A percentile compares a stretch with the other conserved stretches of the same genome.
phyloP scores from a whole-genome alignment of 2,797 vertebrate genomes.

The Intellagama lesueurii region DNA sequence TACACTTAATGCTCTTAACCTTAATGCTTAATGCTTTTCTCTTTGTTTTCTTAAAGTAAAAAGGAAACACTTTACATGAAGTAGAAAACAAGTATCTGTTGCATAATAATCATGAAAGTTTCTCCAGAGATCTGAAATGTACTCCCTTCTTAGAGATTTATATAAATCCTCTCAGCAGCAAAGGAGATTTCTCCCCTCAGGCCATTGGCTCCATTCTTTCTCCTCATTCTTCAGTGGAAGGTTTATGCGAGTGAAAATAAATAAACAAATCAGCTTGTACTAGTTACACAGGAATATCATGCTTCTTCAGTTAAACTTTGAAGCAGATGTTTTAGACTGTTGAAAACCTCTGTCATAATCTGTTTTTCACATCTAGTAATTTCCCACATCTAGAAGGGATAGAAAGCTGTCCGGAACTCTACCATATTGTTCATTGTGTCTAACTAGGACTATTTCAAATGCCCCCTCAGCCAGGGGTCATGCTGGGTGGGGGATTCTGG shows the following conservation, averaged over 20 bases:
- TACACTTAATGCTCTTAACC: constrained; percentile 33
- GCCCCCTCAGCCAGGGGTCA: too few relatives aligned
- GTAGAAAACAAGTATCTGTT: constrained; percentile 57
- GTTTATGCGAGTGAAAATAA: constrained; percentile 65
- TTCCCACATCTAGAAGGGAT: neutral
- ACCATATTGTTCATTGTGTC: neutral
- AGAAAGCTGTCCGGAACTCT: neutral
- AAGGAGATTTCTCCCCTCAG: constrained; percentile 67
- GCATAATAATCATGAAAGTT: constrained; percentile 46
- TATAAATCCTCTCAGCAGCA: constrained; percentile 70
- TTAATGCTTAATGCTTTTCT: constrained; percentile 37
- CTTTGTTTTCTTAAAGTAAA: constrained; percentile 24
- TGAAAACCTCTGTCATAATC: constrained; percentile 21
- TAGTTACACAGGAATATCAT: constrained; percentile 45
- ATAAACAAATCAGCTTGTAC: constrained; percentile 70
- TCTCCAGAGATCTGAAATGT: constrained; percentile 57
- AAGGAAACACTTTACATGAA: constrained; percentile 51
- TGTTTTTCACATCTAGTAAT: neutral
- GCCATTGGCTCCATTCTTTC: constrained; percentile 58
- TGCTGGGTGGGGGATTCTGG: too few relatives aligned
- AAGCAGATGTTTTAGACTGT: constrained; percentile 17
- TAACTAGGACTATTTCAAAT: neutral
- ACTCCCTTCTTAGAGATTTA: constrained; percentile 64
- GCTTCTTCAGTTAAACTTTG: constrained; percentile 48
- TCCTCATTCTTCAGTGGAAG: constrained; percentile 38